Evolutionary conservation across 2,797 vertebrate species (phyloP).

Genomic region (Pangasius mekongensis): DNA sequence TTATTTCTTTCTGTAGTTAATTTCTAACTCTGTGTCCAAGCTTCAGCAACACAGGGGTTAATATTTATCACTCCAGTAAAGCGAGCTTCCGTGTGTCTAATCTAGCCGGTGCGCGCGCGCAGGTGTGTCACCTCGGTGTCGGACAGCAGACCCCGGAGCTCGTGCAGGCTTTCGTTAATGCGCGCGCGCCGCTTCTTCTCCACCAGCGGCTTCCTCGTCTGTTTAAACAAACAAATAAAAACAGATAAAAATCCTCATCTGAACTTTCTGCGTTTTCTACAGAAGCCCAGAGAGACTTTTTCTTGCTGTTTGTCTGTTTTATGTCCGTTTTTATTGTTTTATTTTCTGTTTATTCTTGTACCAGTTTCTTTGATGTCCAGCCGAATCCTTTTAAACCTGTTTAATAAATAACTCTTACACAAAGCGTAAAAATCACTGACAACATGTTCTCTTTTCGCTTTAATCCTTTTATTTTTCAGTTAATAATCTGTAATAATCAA

Average conservation of each 20-base stretch:
- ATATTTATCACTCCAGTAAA: too few relatives aligned
- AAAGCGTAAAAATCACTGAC: too few relatives aligned
- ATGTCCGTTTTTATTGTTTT: background rate
- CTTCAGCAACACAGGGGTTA: too few relatives aligned
- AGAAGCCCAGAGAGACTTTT: too few relatives aligned
- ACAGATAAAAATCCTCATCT: background rate
- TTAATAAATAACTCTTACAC: too few relatives aligned
- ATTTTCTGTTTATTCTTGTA: background rate
- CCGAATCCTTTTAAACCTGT: too few relatives aligned
- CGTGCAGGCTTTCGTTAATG: slow-evolving; percentile 91
- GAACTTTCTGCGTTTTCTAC: background rate
- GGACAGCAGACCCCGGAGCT: slow-evolving; percentile 83
- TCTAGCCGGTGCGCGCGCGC: background rate
- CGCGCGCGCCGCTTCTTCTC: slow-evolving; percentile 93
- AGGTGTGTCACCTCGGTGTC: slow-evolving; percentile 83
- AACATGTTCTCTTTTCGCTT: too few relatives aligned
- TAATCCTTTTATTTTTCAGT: too few relatives aligned
- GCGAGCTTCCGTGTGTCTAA: background rate
- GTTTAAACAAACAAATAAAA: slow-evolving; percentile 32
- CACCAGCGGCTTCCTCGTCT: slow-evolving; percentile 91
- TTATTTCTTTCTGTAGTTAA: too few relatives aligned
- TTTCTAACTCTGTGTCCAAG: too few relatives aligned
- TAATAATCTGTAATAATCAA: background rate
- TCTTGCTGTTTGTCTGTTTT: background rate
- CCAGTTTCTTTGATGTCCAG: background rate